Evolutionary conservation across 2,113 vertebrate genomes (phyloP), one percentile per base, ranked within the genome.

Genomic region (Pogona vitticeps): DNA sequence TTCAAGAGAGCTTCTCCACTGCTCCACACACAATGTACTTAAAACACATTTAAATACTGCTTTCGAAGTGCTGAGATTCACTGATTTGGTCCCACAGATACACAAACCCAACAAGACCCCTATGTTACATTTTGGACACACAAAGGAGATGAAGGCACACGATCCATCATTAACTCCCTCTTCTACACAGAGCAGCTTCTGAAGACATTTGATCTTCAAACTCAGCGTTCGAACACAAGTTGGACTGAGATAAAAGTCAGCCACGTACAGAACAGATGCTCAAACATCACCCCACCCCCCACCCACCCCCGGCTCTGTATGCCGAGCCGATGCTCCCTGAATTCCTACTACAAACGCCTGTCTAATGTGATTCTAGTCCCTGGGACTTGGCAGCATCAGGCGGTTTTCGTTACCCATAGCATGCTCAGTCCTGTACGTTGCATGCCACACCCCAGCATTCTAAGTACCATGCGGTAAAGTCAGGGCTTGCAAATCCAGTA

Each of bases 321-420:
- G 63, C 52, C 33, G 77, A 85, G 70, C 63, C n/a, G 26, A 40
- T 20, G 28, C 82, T 67, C 76, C 61, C 42, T 65, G 68, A 73
- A 88, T 52, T 76, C 33, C 71, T 40, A 18, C n/a, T 73, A 23
- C 59, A 67, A 75, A 58, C 7, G 2, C 70, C 85, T 81, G 33
- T 67, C 59, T 77, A 83, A 88, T 79, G 23, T 0, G 71, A 65
- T 89, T 88, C 89, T 88, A 17, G 82, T 88, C 83, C 88, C 88
- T 6, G 80, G 88, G 87, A 84, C 20, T 42, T 85, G 87, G 87
- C 76, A 80, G 70, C 31, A 59, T 63, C 40, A 52, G 42, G 28
- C 5, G 42, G 28, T 20, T 18, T 0, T 86, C 90, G 71, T 46
- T 86, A 71, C 58, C 0, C 14, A 38, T 56, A 0, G 1, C 14